phyloP scores from a whole-genome alignment of 2,797 vertebrate species.

The Moxostoma hubbsi region DNA sequence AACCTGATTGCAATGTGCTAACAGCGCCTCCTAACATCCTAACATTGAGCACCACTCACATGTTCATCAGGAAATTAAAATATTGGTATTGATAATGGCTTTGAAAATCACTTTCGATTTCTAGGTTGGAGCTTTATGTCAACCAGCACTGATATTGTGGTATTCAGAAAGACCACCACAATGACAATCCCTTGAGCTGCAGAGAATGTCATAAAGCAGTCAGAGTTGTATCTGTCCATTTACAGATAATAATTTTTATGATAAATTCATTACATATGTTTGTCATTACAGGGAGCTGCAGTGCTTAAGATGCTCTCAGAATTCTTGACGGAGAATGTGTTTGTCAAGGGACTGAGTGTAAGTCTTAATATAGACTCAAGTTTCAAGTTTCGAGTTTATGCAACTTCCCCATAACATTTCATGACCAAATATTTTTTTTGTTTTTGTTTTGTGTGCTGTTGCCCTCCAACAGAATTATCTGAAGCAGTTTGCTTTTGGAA shows the following conservation, averaged over 20 bases:
- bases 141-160: neutral
- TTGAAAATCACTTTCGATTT: neutral
- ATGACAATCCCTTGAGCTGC: neutral
- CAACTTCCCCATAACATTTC: neutral
- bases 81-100: neutral
- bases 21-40: neutral
- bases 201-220: neutral
- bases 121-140: neutral
- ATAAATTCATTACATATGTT: constrained; percentile 32
- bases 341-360: constrained; percentile 86
- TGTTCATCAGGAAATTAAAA: too few relatives aligned
- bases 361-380: constrained; percentile 63
- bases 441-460: neutral
- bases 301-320: constrained; percentile 92
- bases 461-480: constrained; percentile 85
- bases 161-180: neutral
- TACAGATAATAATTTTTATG: constrained; percentile 1
- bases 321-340: constrained; percentile 86
- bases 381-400: neutral
- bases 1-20: neutral
- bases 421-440: neutral
- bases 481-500: constrained; percentile 78
- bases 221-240: neutral
- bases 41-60: neutral
- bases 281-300: constrained; percentile 81